phyloP scores from a whole-genome alignment of 2,888 invertebrate genomes.

The Oligia latruncula region DNA sequence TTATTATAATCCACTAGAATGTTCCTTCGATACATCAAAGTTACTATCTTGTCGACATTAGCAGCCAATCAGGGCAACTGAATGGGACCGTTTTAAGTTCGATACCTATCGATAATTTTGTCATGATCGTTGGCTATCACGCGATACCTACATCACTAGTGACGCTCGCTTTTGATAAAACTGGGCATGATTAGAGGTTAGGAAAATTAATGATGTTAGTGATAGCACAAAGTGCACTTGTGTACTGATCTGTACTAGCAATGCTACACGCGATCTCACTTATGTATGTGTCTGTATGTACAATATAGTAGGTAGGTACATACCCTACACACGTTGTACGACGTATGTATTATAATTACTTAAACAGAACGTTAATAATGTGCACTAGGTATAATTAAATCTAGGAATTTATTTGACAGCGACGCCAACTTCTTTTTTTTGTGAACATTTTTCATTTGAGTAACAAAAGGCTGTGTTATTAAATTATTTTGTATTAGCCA shows the following conservation, averaged over 20 bases:
- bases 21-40: conserved; percentile 66
- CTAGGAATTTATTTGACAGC: conserved; percentile 21
- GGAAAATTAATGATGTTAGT: conserved; percentile 62
- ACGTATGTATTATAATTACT: conserved; percentile 24
- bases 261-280: conserved; percentile 43
- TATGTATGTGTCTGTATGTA: neutral
- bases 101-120: conserved; percentile 78
- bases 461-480: neutral
- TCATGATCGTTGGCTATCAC: conserved; percentile 76
- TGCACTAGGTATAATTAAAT: conserved; percentile 31
- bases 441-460: conserved; percentile 6
- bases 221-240: conserved; percentile 45
- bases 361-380: conserved; percentile 26
- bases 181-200: conserved; percentile 65
- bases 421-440: neutral
- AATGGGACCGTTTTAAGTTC: conserved; percentile 71
- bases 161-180: conserved; percentile 69
- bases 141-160: conserved; percentile 79
- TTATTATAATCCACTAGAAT: conserved; percentile 53
- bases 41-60: conserved; percentile 74
- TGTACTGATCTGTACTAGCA: conserved; percentile 30
- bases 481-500: neutral
- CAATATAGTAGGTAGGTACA: neutral
- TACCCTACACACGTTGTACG: conserved; percentile 8
- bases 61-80: conserved; percentile 72